Percentiles rank a stretch among this genome's conserved stretches.
phyloP scores from a whole-genome alignment of 2,797 vertebrate genomes.

The Microctenopoma steveboyesi region DNA sequence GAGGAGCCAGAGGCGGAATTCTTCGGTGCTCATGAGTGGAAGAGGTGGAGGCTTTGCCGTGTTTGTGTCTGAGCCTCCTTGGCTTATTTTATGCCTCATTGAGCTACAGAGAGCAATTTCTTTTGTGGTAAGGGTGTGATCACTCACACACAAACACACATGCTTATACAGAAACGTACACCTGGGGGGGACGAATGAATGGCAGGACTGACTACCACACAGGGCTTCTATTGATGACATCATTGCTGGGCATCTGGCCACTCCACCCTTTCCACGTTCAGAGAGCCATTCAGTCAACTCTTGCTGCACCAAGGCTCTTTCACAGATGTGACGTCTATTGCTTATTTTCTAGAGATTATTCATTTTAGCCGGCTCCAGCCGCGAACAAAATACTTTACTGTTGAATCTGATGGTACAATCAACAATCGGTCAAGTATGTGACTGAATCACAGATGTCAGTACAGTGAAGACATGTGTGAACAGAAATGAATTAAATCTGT shows the following conservation, averaged over 20 bases:
- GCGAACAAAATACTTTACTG: slow-evolving; percentile 51
- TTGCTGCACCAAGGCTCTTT: slow-evolving; percentile 61
- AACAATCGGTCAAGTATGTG: slow-evolving; percentile 38
- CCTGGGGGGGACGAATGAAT: slow-evolving; percentile 72
- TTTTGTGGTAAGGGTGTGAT: slow-evolving; percentile 58
- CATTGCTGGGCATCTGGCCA: slow-evolving; percentile 76
- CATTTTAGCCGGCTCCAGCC: slow-evolving; percentile 58
- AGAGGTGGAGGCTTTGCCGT: slow-evolving; percentile 21
- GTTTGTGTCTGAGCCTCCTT: slow-evolving; percentile 30
- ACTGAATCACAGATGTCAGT: slow-evolving; percentile 3
- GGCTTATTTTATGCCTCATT: slow-evolving; percentile 45
- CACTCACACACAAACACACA: slow-evolving; percentile 37
- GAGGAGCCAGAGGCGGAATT: slow-evolving; percentile 50
- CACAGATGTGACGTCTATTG: slow-evolving; percentile 62
- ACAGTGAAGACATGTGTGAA: slow-evolving; percentile 23
- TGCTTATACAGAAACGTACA: slow-evolving; percentile 60
- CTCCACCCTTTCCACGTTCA: slow-evolving; percentile 76
- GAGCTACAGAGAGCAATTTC: slow-evolving; percentile 44
- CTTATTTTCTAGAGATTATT: slow-evolving; percentile 74
- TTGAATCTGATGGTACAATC: slow-evolving; percentile 27
- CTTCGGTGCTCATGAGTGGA: slow-evolving; percentile 50
- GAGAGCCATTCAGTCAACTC: slow-evolving; percentile 64
- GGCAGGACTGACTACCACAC: slow-evolving; percentile 75
- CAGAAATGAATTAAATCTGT: slow-evolving; percentile 9
- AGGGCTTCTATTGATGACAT: slow-evolving; percentile 85